phyloP scores from a whole-genome alignment of 2,113 vertebrate genomes.

The Hydropotes inermis region DNA sequence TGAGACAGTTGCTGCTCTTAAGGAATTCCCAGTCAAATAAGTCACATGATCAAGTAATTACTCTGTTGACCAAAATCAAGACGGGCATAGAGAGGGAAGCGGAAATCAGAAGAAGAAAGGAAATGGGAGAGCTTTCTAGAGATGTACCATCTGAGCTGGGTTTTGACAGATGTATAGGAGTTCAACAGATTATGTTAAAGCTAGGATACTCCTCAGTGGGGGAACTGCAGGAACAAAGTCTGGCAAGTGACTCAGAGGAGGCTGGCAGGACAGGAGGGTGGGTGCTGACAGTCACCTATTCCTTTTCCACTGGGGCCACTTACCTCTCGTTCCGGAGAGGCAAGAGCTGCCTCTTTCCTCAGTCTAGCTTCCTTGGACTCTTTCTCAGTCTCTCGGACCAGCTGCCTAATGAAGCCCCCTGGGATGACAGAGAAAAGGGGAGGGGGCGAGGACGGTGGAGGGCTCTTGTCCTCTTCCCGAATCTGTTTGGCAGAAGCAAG shows the following conservation, averaged over 20 bases:
- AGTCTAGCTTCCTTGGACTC: constrained; percentile 83
- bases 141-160: neutral
- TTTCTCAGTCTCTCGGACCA: constrained; percentile 94
- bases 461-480: constrained; percentile 91
- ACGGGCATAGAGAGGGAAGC: rapidly evolving
- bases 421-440: constrained; percentile 88
- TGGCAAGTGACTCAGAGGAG: neutral
- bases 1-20: neutral
- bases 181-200: neutral
- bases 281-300: neutral
- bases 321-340: constrained; percentile 73
- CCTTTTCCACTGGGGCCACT: neutral
- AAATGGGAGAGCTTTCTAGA: neutral
- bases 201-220: neutral
- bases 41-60: neutral
- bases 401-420: constrained; percentile 95
- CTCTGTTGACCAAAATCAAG: neutral
- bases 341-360: constrained; percentile 79
- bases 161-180: constrained; percentile 11
- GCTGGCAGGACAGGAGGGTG: neutral
- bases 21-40: neutral
- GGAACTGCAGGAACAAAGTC: neutral
- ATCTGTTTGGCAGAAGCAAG: constrained; percentile 84
- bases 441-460: constrained; percentile 77
- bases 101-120: neutral